Base-by-base conservation (phyloP, 2,888 invertebrate species). In the Cordylochernes scorpioides region DNA sequence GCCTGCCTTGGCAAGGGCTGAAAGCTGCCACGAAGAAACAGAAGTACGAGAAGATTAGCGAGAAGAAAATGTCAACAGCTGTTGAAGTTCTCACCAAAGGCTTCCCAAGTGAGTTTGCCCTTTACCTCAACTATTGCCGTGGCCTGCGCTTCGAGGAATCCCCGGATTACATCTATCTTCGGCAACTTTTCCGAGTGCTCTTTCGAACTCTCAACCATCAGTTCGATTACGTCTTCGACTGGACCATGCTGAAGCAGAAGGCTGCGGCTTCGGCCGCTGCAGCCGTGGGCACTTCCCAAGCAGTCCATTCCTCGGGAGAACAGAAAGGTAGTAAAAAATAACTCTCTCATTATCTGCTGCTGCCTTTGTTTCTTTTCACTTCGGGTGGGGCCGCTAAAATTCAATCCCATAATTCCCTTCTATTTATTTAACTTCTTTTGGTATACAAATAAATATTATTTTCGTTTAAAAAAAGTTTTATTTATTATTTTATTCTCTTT, bases 111-210 rank as follows among this genome's bases (percentile, higher is more conserved):
- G 97, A 97, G 62, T 97, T 97, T 62, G 73, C 91, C 44, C 94
- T 94, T 91, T 97, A 94, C 64, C 67, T 99, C 59, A 94, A 94
- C 64, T 97, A 97, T 62, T 86, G 88, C 58, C 77, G 94, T 54
- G 91, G 88, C 32, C 64, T 97, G 51, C 69, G 86, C 46, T 97
- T 97, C 59, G 94, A 97, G 55, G 97, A 99, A 57, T 70, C 75
- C 36, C 97, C 97, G 13, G 94, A 97, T 59, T 97, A 97, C 62
- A 91, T 94, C 86, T 97, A 97, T 64, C 69, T 97, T 49, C 71
- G 97, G 53, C 97, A 97, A 62, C 59, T 88, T 54, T 88, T 80
- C 67, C 77, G 94, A 55, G 97, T 97, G 56, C 65, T 97, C 54
- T 97, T 97, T 67, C 78, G 94, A 56, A 97, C 94, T 45, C 68